Evolutionary conservation across 2,888 invertebrate species (phyloP), one percentile per base, ranked within the genome.

Genomic region (Volucella inanis): DNA sequence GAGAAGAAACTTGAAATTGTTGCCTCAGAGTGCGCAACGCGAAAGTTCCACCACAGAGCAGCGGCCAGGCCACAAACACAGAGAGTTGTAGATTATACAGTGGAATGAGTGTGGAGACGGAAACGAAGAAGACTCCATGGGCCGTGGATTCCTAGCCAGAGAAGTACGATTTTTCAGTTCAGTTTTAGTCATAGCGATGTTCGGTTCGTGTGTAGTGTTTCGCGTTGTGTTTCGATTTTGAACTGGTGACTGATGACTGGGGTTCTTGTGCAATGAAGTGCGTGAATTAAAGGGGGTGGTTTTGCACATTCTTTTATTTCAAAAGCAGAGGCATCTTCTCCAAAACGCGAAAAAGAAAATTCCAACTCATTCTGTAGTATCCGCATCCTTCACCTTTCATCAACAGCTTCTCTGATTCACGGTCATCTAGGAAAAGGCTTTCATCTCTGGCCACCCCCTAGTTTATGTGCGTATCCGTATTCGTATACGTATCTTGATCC

Each of bases 21-120:
- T 61, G 59, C 68, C 38, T 54, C 72, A 59, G 47, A 71, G 75
- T 84, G 84, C 84, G 80, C 84, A 84, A 80, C 80, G 64, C 75
- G 61, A 84, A 80, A 79, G 72, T 78, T 78, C 54, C 76, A 59
- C 12, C 22, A 10, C 10, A 50, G 31, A 3, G 8, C 12, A 6
- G 10, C 10, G 15, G 18, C 1, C 2, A 31, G 38, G 39, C 14
- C 18, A 61, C 10, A 11, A 39, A 64, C 57, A 59, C 64, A 52
- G 47, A 54, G n/a, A 39, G 38, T 3, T 59, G 14, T 12, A 38
- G 22, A 1, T 45, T 79, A 47, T 82, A 70, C 79, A 83, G 83
- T 52, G 47, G 64, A 65, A 70, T 64, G 79, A 84, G 83, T 71
- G 70, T 57, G 22, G n/a, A 72, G 67, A 47, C 38, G 72, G 64